A percentile compares a stretch with the other conserved stretches of the same genome.
Conservation (phyloP, 2,113 vertebrate genomes). For the Ranitomeya variabilis region DNA sequence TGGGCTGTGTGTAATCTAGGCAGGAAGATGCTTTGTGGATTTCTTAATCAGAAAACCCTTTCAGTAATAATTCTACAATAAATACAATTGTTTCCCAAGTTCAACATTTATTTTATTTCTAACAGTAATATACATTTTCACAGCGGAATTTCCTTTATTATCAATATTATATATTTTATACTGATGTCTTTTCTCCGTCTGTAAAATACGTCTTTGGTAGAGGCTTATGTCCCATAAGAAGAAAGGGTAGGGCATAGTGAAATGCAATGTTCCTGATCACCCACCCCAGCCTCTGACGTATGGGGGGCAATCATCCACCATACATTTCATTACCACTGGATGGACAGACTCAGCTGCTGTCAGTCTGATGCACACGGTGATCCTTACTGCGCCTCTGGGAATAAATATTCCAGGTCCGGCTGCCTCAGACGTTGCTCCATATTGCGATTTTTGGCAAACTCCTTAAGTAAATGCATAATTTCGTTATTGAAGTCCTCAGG, state of each 20-base stretch:
- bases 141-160: background rate
- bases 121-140: background rate
- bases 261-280: no score
- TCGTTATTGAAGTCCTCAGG: constrained; percentile 73
- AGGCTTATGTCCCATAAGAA: no score
- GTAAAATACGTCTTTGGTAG: no score
- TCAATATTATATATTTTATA: background rate
- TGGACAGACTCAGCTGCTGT: no score
- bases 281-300: no score
- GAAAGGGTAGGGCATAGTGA: no score
- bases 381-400: constrained; percentile 60
- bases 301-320: no score
- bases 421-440: constrained; percentile 77
- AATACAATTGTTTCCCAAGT: background rate
- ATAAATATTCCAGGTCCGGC: constrained; percentile 77
- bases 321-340: no score
- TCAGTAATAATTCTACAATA: background rate
- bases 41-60: background rate
- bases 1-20: no score
- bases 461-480: constrained; percentile 84
- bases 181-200: no score
- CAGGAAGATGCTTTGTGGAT: no score
- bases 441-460: constrained; percentile 89
- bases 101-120: background rate
- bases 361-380: no score